Evolutionary conservation across 1,140 invertebrate genomes (phyloP).

Genomic region (Holotrichia oblita): DNA sequence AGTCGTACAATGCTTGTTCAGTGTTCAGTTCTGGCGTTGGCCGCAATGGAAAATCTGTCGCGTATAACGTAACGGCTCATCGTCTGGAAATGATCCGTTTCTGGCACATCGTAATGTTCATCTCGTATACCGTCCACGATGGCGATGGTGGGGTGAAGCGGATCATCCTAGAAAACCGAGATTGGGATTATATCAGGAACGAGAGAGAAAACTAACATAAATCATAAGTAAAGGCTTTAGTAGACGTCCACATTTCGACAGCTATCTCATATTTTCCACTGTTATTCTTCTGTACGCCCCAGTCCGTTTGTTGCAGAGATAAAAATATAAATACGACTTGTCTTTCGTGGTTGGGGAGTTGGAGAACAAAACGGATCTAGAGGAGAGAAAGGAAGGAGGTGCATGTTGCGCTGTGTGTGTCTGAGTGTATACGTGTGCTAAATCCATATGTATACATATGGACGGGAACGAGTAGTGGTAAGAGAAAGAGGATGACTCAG

Average conservation of each 20-base stretch:
- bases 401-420: not conserved
- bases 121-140: not conserved
- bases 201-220: conserved; percentile 31
- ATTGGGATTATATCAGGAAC: conserved; percentile 36
- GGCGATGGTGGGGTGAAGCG: not conserved
- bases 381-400: not conserved
- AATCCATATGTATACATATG: not conserved
- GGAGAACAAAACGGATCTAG: not conserved
- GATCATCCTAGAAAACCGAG: not conserved
- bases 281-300: conserved; percentile 3
- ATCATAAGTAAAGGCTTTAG: conserved; percentile 35
- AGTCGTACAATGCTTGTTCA: not conserved
- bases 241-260: conserved; percentile 30
- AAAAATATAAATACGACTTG: conserved; percentile 33
- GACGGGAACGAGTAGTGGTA: not conserved
- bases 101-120: conserved; percentile 24
- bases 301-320: conserved; percentile 12
- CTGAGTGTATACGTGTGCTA: not conserved
- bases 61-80: not conserved
- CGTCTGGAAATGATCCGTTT: conserved; percentile 27
- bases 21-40: conserved; percentile 2
- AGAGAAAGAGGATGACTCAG: not conserved
- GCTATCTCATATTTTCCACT: conserved; percentile 24
- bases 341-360: not conserved
- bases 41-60: not conserved